These are phyloP conservation scores for Ictalurus furcatus DNA, from an alignment of 2,113 vertebrate genomes.

Conservation along the genomic window DNA sequence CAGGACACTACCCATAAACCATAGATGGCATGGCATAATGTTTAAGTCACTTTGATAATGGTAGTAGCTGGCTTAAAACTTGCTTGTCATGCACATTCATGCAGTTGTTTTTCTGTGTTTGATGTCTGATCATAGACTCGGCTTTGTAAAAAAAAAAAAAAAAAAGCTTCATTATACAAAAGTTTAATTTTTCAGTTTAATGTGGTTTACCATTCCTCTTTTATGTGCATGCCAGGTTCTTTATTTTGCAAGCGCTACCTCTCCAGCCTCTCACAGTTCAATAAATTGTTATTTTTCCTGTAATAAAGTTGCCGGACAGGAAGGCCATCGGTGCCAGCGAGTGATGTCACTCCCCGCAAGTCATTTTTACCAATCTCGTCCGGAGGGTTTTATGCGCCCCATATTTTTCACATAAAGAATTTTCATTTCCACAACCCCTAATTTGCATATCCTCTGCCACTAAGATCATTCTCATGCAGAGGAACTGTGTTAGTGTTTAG, in stretches of 20 bases:
- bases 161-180: not conserved
- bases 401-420: conserved; percentile 21
- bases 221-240: not conserved
- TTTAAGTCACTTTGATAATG: conserved; percentile 7
- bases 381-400: not conserved
- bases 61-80: not conserved
- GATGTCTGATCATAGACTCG: not conserved
- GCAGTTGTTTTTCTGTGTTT: not conserved
- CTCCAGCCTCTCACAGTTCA: not conserved
- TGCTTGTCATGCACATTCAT: not conserved
- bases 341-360: conserved; percentile 19
- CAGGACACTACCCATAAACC: conserved; percentile 3
- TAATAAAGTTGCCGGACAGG: conserved; percentile 21
- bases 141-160: not conserved
- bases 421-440: conserved; percentile 28
- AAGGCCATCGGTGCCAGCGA: not conserved
- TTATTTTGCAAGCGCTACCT: not conserved
- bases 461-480: conserved; percentile 27
- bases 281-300: conserved; percentile 15
- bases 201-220: not conserved
- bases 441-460: conserved; percentile 32
- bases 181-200: not conserved
- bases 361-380: not conserved
- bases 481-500: conserved; percentile 19
- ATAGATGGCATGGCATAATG: not conserved